phyloP scores from a whole-genome alignment of 2,797 vertebrate species.

The Dipus sagitta region DNA sequence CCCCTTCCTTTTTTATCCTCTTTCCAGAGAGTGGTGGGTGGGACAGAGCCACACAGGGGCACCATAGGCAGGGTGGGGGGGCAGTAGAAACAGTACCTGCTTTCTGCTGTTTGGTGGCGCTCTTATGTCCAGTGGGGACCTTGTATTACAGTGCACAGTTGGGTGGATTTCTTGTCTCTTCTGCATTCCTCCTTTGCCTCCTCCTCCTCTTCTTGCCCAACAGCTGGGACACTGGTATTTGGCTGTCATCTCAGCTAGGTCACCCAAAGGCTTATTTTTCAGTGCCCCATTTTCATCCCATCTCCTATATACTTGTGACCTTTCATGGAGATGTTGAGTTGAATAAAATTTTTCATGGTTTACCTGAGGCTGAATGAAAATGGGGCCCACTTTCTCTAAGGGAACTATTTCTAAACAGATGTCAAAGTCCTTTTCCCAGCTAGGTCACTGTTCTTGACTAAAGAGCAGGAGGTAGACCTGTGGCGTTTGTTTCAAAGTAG shows the following conservation, averaged over 20 bases:
- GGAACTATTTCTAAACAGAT: neutral
- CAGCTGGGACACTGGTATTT: neutral
- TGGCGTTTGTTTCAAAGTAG: conserved; percentile 18
- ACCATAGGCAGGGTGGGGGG: neutral
- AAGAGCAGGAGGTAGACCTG: neutral
- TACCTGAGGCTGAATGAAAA: neutral
- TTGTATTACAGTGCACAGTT: neutral
- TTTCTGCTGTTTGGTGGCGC: neutral
- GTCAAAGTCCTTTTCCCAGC: neutral
- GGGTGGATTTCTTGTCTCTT: neutral
- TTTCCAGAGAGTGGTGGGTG: neutral
- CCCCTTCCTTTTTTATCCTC: neutral
- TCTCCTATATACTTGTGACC: neutral
- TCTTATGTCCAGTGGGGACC: neutral
- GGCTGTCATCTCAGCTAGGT: neutral
- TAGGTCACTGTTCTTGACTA: neutral
- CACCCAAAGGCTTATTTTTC: neutral
- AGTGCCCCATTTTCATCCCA: neutral
- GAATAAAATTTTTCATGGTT: neutral
- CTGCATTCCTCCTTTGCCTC: neutral
- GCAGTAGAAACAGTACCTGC: neutral
- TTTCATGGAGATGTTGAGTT: neutral
- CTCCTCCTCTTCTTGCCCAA: neutral
- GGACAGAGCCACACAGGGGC: neutral
- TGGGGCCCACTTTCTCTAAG: neutral